Evolutionary conservation across 2,888 invertebrate genomes (phyloP).

Genomic region (Sipunculus nudus): DNA sequence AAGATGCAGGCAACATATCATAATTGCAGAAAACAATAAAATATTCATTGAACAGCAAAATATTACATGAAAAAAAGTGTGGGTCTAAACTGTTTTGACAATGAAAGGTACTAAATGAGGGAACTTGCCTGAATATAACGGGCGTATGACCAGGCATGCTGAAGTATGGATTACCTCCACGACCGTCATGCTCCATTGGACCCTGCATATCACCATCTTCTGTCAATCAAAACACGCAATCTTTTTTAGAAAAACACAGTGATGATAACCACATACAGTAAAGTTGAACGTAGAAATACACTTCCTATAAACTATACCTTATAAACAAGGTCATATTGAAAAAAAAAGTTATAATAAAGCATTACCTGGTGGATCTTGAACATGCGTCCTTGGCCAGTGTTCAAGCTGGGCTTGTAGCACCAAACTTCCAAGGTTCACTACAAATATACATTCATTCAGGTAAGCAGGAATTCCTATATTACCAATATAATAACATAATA

Average conservation of each 20-base stretch:
- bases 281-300: no score
- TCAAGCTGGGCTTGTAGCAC: conserved; percentile 93
- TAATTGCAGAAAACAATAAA: no score
- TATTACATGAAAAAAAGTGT: not conserved
- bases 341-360: no score
- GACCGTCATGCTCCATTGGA: conserved; percentile 29
- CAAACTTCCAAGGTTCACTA: conserved; percentile 93
- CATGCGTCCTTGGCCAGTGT: conserved; percentile 77
- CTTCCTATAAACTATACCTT: no score
- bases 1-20: no score
- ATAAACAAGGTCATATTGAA: no score
- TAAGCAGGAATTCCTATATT: no score
- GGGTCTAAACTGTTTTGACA: not conserved
- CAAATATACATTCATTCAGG: no score
- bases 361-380: conserved; percentile 46
- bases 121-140: conserved; percentile 81
- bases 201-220: conserved; percentile 39
- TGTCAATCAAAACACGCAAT: no score
- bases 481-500: no score
- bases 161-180: conserved; percentile 75
- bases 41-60: not conserved
- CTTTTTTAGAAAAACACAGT: no score
- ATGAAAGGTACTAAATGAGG: not conserved
- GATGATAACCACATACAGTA: no score
- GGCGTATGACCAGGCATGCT: conserved; percentile 95